A percentile compares a stretch with the other conserved stretches of the same genome.
phyloP scores from a whole-genome alignment of 1,140 invertebrate species.

The Bombus pyrosoma region DNA sequence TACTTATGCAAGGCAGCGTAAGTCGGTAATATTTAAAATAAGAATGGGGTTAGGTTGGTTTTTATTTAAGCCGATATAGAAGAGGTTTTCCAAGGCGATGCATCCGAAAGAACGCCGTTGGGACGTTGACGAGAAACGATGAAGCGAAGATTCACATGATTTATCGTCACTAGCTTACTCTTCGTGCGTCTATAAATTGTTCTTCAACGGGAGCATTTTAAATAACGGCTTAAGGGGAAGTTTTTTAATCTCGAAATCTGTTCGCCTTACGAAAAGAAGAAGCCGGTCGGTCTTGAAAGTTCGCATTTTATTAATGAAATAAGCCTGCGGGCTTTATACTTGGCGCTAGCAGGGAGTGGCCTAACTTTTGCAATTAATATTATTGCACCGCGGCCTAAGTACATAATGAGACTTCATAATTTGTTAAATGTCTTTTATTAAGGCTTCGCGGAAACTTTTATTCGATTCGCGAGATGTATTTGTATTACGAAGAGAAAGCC shows the following conservation, averaged over 20 bases:
- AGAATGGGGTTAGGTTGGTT: not conserved
- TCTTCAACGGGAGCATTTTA: not conserved
- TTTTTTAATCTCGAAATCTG: constrained; percentile 48
- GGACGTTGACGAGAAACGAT: constrained; percentile 51
- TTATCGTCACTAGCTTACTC: constrained; percentile 39
- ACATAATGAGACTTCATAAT: constrained; percentile 27
- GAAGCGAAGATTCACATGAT: constrained; percentile 42
- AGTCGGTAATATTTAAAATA: not conserved
- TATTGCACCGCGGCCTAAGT: constrained; percentile 23
- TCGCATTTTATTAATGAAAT: constrained; percentile 43
- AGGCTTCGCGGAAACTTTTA: constrained; percentile 9
- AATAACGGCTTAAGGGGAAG: constrained; percentile 17
- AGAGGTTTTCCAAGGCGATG: not conserved
- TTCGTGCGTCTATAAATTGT: constrained; percentile 19
- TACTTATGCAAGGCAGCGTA: no score
- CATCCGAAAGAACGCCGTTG: not conserved
- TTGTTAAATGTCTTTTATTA: constrained; percentile 35
- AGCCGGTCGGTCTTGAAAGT: not conserved
- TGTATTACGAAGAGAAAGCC: not conserved
- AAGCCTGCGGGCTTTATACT: constrained; percentile 27
- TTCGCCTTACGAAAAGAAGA: constrained; percentile 2
- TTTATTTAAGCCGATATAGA: not conserved
- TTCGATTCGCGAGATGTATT: constrained; percentile 21
- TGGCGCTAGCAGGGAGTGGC: not conserved
- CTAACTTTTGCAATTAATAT: constrained; percentile 43